These are phyloP conservation scores for Eumerus sabulonum DNA, from an alignment of 2,888 invertebrate species.

Conservation along the genomic window DNA sequence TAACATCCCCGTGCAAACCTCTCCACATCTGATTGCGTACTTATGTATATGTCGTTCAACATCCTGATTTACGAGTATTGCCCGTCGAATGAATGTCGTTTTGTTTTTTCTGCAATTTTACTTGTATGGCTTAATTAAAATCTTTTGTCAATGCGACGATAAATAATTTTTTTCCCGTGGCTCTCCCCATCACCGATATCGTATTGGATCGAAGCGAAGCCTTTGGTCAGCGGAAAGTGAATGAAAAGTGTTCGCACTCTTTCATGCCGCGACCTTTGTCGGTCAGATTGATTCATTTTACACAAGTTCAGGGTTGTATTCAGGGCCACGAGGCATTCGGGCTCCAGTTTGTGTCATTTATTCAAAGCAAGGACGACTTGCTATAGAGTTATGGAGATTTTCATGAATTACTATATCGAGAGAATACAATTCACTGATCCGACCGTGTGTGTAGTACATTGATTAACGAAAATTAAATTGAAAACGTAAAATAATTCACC, in stretches of 20 bases:
- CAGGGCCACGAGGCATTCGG: no score
- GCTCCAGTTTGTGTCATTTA: no score
- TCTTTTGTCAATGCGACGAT: constrained; percentile 65
- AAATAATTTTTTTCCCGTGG: constrained; percentile 49
- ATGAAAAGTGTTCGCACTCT: constrained; percentile 30
- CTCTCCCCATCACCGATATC: constrained; percentile 2
- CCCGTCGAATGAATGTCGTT: constrained; percentile 37
- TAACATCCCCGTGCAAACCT: no score
- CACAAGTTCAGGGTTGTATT: constrained; percentile 27
- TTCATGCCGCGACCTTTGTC: background rate
- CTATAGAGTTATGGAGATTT: no score
- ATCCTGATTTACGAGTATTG: constrained; percentile 46
- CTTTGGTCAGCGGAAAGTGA: constrained; percentile 44
- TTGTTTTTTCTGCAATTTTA: constrained; percentile 59
- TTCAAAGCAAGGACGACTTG: no score
- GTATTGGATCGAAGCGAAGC: constrained; percentile 28
- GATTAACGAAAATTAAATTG: constrained; percentile 52
- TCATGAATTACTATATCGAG: no score
- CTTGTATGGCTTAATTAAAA: constrained; percentile 64
- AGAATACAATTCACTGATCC: background rate
- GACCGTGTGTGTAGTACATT: constrained; percentile 14
- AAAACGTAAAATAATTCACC: constrained; percentile 50
- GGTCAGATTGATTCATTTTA: constrained; percentile 10
- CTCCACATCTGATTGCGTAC: no score
- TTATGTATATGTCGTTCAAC: background rate